These are phyloP conservation scores for Latrodectus geometricus DNA, from an alignment of 1,140 invertebrate genomes.

Conservation along the genomic window DNA sequence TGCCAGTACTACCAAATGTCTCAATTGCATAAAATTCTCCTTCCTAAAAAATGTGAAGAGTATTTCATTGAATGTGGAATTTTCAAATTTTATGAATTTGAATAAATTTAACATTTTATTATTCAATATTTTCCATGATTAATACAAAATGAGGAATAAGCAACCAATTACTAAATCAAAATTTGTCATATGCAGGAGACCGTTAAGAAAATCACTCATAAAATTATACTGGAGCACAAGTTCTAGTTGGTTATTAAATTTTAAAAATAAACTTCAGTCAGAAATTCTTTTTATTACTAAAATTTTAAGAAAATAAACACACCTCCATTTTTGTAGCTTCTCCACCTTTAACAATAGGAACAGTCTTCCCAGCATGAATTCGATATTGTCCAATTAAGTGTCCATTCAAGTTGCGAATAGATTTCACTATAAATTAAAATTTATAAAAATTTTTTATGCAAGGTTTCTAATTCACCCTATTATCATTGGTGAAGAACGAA, in stretches of 20 bases:
- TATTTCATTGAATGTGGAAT: too few relatives aligned
- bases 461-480: not conserved
- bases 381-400: constrained; percentile 97
- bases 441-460: not conserved
- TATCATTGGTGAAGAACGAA: not conserved
- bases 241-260: too few relatives aligned
- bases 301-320: constrained; percentile 5
- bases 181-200: too few relatives aligned
- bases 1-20: constrained; percentile 98
- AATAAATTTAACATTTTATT: too few relatives aligned
- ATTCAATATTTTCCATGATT: too few relatives aligned
- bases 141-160: too few relatives aligned
- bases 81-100: too few relatives aligned
- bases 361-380: constrained; percentile 99
- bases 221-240: too few relatives aligned
- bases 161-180: too few relatives aligned
- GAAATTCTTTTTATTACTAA: not conserved
- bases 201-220: too few relatives aligned
- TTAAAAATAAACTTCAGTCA: too few relatives aligned
- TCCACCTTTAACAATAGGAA: constrained; percentile 99
- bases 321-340: constrained; percentile 96
- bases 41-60: constrained; percentile 73
- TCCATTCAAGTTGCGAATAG: constrained; percentile 98
- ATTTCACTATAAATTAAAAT: constrained; percentile 78
- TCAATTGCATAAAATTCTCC: constrained; percentile 99